Percentiles rank a stretch among this genome's conserved stretches.
phyloP scores from a whole-genome alignment of 2,113 vertebrate species.

The Athene noctua region DNA sequence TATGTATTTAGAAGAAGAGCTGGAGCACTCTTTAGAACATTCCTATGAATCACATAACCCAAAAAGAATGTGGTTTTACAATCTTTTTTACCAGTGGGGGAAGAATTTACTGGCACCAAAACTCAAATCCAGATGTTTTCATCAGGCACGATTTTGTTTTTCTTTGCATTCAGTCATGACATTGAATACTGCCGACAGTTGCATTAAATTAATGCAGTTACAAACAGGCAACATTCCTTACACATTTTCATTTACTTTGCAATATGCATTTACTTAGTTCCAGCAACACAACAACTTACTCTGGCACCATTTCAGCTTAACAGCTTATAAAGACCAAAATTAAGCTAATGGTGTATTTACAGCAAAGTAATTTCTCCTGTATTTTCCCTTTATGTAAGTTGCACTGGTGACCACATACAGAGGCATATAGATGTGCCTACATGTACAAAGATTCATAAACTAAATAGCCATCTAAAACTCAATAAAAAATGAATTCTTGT shows the following conservation, averaged over 20 bases:
- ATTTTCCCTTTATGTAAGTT: background rate
- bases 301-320: constrained; percentile 25
- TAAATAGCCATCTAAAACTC: background rate
- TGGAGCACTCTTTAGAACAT: constrained; percentile 38
- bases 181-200: constrained; percentile 6
- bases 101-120: constrained; percentile 62
- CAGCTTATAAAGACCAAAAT: background rate
- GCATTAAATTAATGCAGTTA: constrained; percentile 38
- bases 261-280: constrained; percentile 29
- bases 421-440: background rate
- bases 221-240: constrained; percentile 24
- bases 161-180: constrained; percentile 46
- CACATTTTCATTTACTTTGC: constrained; percentile 28
- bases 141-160: constrained; percentile 48
- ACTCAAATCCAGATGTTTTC: constrained; percentile 69
- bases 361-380: background rate
- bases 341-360: background rate
- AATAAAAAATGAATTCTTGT: background rate
- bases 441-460: background rate
- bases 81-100: constrained; percentile 36
- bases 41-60: constrained; percentile 45
- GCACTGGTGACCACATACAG: background rate
- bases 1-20: background rate
- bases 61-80: constrained; percentile 56
- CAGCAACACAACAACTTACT: background rate